Evolutionary conservation across 2,888 invertebrate species (phyloP).

Genomic region (Lissonota sp.): DNA sequence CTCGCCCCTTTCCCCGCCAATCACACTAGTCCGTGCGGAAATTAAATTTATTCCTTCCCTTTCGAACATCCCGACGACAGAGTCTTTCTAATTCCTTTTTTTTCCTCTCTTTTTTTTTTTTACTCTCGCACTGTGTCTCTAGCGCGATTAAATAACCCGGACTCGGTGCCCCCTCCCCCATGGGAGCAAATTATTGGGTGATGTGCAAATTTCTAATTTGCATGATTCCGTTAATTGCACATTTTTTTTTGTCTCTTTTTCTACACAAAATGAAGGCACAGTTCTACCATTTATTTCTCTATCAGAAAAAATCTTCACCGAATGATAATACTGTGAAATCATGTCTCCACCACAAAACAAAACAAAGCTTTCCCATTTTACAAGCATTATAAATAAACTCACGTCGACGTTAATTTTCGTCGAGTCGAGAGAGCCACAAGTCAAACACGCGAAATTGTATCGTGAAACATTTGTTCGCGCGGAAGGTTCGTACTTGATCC

Average conservation of each 20-base stretch:
- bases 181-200: too few species aligned
- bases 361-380: too few species aligned
- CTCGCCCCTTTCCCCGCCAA: not conserved
- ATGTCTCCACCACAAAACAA: too few species aligned
- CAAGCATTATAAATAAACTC: too few species aligned
- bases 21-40: slow-evolving; percentile 55
- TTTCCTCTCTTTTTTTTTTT: not conserved
- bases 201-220: too few species aligned
- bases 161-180: too few species aligned
- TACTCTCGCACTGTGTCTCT: not conserved
- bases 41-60: slow-evolving; percentile 72
- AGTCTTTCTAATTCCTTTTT: slow-evolving; percentile 16
- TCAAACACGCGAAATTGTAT: slow-evolving; percentile 15
- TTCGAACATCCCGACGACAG: slow-evolving; percentile 28
- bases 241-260: too few species aligned
- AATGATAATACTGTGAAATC: too few species aligned
- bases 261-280: too few species aligned
- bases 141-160: slow-evolving; percentile 2
- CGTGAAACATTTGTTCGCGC: slow-evolving; percentile 16
- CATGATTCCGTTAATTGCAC: not conserved
- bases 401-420: not conserved
- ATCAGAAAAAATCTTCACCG: too few species aligned
- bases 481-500: slow-evolving; percentile 5
- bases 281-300: too few species aligned
- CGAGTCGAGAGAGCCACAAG: not conserved